Evolutionary conservation across 1,140 invertebrate species (phyloP).

Genomic region (Eueides isabella): DNA sequence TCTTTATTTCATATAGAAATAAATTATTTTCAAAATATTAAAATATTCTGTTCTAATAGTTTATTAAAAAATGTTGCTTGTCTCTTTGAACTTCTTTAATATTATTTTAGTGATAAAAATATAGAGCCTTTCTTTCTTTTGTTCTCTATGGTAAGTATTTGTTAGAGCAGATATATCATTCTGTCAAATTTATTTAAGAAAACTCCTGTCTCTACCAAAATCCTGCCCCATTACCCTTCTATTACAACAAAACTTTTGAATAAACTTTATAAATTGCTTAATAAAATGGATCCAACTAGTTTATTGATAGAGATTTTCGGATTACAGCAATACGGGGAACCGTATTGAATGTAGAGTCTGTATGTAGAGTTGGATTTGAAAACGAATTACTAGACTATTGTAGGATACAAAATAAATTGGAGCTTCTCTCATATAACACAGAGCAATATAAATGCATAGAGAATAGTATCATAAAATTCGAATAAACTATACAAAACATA

Average conservation of each 20-base stretch:
- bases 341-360: slow-evolving; percentile 4
- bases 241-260: not conserved
- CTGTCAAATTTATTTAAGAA: not conserved
- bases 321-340: not conserved
- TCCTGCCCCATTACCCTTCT: not conserved
- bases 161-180: too few species aligned
- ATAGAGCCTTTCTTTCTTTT: too few species aligned
- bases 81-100: too few species aligned
- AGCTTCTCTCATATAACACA: slow-evolving; percentile 23
- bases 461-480: slow-evolving; percentile 32
- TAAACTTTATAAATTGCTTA: slow-evolving; percentile 3
- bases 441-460: slow-evolving; percentile 29
- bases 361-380: slow-evolving; percentile 11
- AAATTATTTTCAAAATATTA: too few species aligned
- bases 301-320: not conserved
- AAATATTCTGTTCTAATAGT: too few species aligned
- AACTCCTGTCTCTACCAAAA: not conserved
- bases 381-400: slow-evolving; percentile 24
- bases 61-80: too few species aligned
- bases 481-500: slow-evolving; percentile 20
- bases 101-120: not conserved
- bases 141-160: too few species aligned
- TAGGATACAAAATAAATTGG: slow-evolving; percentile 33
- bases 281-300: slow-evolving; percentile 2
- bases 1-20: too few species aligned